A percentile compares a stretch with the other conserved stretches of the same genome.
Evolutionary conservation across 2,113 vertebrate species (phyloP).

Genomic region (Psilopsiagon aurifrons): DNA sequence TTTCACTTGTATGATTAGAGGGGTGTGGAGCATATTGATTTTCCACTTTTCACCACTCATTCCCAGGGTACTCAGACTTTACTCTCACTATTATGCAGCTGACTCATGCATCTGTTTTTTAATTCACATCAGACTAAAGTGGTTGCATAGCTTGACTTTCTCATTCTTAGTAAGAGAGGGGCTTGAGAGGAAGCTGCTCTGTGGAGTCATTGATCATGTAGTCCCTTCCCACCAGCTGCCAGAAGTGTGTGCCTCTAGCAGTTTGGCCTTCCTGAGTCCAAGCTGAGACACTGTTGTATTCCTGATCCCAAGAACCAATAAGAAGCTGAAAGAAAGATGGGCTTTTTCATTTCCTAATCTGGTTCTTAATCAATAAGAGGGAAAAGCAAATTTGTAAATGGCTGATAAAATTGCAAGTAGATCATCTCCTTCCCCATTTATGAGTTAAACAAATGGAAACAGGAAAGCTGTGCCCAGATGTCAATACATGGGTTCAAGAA

Average conservation of each 20-base stretch:
- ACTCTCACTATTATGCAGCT: not conserved
- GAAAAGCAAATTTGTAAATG: not conserved
- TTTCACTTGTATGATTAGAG: not conserved
- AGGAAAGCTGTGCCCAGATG: not conserved
- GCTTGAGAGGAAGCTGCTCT: not conserved
- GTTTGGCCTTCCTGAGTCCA: not conserved
- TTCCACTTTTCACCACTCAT: not conserved
- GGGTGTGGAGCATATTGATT: not conserved
- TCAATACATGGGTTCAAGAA: not conserved
- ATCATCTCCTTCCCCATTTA: not conserved
- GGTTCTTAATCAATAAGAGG: not conserved
- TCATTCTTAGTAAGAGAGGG: not conserved
- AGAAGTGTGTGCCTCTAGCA: accelerated
- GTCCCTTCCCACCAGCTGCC: not conserved
- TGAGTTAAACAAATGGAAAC: not conserved
- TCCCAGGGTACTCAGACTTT: not conserved
- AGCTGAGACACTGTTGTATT: not conserved
- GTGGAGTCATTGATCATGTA: not conserved
- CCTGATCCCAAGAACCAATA: not conserved
- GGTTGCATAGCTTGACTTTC: not conserved
- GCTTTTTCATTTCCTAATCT: not conserved
- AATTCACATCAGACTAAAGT: not conserved
- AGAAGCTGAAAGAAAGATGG: not conserved
- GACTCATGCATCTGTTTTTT: not conserved
- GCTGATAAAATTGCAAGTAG: not conserved